A percentile compares a stretch with the other conserved stretches of the same genome.
phyloP scores from a whole-genome alignment of 2,113 vertebrate genomes.

The Myotis lucifugus region DNA sequence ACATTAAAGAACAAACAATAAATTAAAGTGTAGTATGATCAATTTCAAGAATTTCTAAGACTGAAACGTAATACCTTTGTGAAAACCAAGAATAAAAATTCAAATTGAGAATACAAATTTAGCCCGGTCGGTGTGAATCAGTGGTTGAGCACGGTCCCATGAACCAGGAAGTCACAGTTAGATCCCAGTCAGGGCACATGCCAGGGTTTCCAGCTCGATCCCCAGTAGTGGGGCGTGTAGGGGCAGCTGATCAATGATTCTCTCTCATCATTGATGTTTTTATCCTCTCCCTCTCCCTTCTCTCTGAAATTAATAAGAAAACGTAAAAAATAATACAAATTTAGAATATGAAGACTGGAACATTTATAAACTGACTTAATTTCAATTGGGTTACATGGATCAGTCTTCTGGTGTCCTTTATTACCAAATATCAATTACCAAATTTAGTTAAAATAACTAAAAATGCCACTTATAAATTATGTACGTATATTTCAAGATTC shows the following conservation, averaged over 20 bases:
- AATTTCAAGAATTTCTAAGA: conserved; percentile 27
- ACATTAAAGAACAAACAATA: conserved; percentile 39
- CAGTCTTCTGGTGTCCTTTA: conserved; percentile 12
- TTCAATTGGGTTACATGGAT: conserved; percentile 23
- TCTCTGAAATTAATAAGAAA: neutral
- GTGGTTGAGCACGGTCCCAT: too few relatives aligned
- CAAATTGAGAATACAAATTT: neutral
- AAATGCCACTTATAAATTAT: conserved; percentile 14
- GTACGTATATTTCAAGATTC: neutral
- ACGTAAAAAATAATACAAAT: neutral
- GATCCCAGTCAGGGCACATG: too few relatives aligned
- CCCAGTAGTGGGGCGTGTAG: too few relatives aligned
- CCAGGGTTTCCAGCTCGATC: too few relatives aligned
- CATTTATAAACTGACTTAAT: conserved; percentile 40
- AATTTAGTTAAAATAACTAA: conserved; percentile 40
- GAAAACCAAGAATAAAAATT: conserved; percentile 58
- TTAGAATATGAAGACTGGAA: conserved; percentile 23
- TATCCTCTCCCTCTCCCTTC: neutral
- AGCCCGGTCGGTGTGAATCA: neutral
- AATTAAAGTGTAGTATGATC: neutral
- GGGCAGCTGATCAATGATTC: neutral
- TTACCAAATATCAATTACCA: conserved; percentile 13
- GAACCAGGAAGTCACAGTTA: too few relatives aligned
- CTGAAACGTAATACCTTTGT: conserved; percentile 33
- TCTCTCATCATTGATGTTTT: neutral